These are phyloP conservation scores for Andrena marginata DNA, from an alignment of 2,888 invertebrate genomes.

Conservation along the genomic window DNA sequence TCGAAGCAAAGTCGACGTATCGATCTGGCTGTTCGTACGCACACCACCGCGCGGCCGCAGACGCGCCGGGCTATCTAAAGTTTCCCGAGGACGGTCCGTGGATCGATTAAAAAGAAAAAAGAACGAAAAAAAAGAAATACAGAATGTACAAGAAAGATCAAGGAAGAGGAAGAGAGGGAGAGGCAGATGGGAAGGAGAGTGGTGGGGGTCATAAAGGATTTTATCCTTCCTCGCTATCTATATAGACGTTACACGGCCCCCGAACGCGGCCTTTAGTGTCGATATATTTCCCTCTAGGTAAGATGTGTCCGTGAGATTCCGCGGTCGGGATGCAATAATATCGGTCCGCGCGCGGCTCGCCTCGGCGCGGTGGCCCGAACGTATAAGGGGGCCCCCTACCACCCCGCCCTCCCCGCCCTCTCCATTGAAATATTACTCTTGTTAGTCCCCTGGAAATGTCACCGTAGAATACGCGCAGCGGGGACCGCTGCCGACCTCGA, in stretches of 20 bases:
- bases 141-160: too few species aligned
- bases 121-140: not conserved
- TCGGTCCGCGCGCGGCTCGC: constrained; percentile 16
- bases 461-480: constrained; percentile 76
- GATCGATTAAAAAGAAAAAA: constrained; percentile 44
- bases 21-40: constrained; percentile 46
- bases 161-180: not conserved
- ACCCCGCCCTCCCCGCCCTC: too few species aligned
- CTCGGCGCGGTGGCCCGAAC: constrained; percentile 2
- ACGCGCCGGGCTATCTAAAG: constrained; percentile 20
- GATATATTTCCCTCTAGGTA: constrained; percentile 48
- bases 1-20: constrained; percentile 57
- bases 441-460: constrained; percentile 69
- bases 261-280: constrained; percentile 49
- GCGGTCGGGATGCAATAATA: constrained; percentile 38
- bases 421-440: constrained; percentile 72
- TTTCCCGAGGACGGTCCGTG: constrained; percentile 49
- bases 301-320: constrained; percentile 34
- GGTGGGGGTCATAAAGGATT: constrained; percentile 35
- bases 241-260: constrained; percentile 35
- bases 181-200: not conserved
- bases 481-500: constrained; percentile 69
- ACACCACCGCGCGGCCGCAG: not conserved
- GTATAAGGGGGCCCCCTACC: constrained; percentile 31
- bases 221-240: constrained; percentile 47